phyloP scores from a whole-genome alignment of 2,888 invertebrate species.

The Lymantria dispar region DNA sequence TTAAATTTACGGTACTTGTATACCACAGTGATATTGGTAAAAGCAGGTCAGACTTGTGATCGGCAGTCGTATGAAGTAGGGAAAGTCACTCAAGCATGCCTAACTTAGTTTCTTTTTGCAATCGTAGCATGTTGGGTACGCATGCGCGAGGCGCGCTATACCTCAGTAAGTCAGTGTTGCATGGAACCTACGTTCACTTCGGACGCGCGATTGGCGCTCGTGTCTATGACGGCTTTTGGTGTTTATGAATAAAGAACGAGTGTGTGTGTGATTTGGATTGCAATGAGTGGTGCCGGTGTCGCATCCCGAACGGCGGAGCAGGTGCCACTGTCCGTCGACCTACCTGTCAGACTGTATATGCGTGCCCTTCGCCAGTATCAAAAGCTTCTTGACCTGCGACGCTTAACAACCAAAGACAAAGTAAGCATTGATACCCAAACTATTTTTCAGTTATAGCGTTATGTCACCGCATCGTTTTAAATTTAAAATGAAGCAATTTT shows the following conservation, averaged over 20 bases:
- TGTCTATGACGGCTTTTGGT: slow-evolving; percentile 50
- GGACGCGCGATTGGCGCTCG: slow-evolving; percentile 73
- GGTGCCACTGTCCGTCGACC: slow-evolving; percentile 52
- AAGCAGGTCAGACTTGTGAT: slow-evolving; percentile 72
- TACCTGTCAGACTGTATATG: slow-evolving; percentile 79
- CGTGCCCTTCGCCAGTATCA: slow-evolving; percentile 85
- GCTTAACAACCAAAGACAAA: slow-evolving; percentile 77
- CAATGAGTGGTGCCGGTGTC: slow-evolving; percentile 69
- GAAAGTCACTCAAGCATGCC: slow-evolving; percentile 67
- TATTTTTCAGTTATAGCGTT: neutral
- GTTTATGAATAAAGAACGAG: slow-evolving; percentile 58
- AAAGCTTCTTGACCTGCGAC: slow-evolving; percentile 81
- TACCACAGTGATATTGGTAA: slow-evolving; percentile 46
- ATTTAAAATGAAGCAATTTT: too few relatives aligned
- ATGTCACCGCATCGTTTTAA: too few relatives aligned
- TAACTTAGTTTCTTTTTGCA: slow-evolving; percentile 69
- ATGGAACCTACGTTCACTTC: slow-evolving; percentile 76
- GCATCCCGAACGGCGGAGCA: slow-evolving; percentile 59
- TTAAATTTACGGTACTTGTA: slow-evolving; percentile 19
- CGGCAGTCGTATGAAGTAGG: slow-evolving; percentile 49
- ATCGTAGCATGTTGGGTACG: slow-evolving; percentile 56
- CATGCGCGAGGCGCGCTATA: slow-evolving; percentile 64
- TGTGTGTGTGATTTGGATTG: slow-evolving; percentile 51
- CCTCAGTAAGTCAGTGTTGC: slow-evolving; percentile 65
- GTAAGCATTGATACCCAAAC: slow-evolving; percentile 53